Evolutionary conservation across 2,888 invertebrate species (phyloP).

Genomic region (Lithophane semibrunnea): DNA sequence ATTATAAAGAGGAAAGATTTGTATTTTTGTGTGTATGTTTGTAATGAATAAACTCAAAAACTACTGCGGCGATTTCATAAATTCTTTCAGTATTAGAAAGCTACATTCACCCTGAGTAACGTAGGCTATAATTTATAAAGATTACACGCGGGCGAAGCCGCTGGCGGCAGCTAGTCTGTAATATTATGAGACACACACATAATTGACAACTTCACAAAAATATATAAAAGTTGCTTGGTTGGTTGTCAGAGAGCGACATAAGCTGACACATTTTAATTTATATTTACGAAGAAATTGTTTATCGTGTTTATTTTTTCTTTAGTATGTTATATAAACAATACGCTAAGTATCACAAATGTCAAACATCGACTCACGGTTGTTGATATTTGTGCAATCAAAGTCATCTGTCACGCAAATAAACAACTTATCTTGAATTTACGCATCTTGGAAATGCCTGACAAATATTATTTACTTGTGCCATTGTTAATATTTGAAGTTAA

Average conservation of each 20-base stretch:
- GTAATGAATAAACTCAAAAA: too few species aligned
- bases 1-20: too few species aligned
- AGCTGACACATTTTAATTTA: not conserved
- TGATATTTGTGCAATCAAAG: slow-evolving; percentile 42
- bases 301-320: not conserved
- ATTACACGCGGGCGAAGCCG: too few species aligned
- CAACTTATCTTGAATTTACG: slow-evolving; percentile 24
- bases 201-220: not conserved
- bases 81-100: too few species aligned
- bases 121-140: too few species aligned
- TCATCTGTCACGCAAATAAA: not conserved
- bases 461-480: slow-evolving; percentile 12
- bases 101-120: too few species aligned
- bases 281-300: not conserved
- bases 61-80: too few species aligned
- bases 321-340: not conserved
- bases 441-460: not conserved
- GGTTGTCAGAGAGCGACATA: not conserved
- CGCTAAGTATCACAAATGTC: slow-evolving; percentile 16
- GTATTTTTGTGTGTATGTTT: too few species aligned
- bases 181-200: not conserved
- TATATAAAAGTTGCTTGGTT: not conserved
- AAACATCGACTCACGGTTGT: slow-evolving; percentile 26
- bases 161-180: too few species aligned
- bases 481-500: slow-evolving; percentile 10